Base-by-base conservation (phyloP, 2,113 vertebrate genomes). In the Potamarius usumacintae region DNA sequence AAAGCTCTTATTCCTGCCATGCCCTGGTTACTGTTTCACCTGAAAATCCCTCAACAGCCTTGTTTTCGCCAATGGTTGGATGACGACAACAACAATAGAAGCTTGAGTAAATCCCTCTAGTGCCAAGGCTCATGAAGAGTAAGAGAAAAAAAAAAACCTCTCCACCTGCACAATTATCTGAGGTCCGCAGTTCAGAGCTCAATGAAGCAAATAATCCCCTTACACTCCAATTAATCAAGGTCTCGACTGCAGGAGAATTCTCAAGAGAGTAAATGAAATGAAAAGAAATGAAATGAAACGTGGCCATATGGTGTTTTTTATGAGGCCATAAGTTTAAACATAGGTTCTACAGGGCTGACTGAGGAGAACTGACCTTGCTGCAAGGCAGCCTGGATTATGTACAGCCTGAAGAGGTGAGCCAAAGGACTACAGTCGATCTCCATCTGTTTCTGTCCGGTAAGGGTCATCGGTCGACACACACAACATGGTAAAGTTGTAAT, bases 371-470 rank as follows among this genome's bases (percentile, higher is more conserved):
- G 79, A 57, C 42, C 83, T 82, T 69, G 34, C 34, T 52, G 60
- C 86, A 89, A 92, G 88, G 18, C 72, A 42, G 0, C 20, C 65
- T 89, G 76, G 90, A 89, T 90, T 89, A 92, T 92, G 93, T 89
- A 89, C 89, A 69, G 20, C 30, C 69, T 82, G 50, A 58, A 22
- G 42, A 42, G 42, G 25, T 25, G 53, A 77, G 78, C 55, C 71
- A 42, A 82, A 77, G 62, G 30, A 30, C 85, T 60, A 18, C 62
- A 65, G 30, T 53, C 50, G 55, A 27, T 83, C 81, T 48, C 82
- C 71, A 81, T 84, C 74, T 74, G n/a, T 67, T 48, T 42, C 10
- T 63, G 58, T 65, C n/a, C n/a, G 55, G 86, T 78, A 71, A n/a
- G 71, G 71, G 52, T 84, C 60, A 79, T 17, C 8, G 63, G 25